Base-by-base conservation (phyloP, 1,140 invertebrate species). In the Ladona fulva region DNA sequence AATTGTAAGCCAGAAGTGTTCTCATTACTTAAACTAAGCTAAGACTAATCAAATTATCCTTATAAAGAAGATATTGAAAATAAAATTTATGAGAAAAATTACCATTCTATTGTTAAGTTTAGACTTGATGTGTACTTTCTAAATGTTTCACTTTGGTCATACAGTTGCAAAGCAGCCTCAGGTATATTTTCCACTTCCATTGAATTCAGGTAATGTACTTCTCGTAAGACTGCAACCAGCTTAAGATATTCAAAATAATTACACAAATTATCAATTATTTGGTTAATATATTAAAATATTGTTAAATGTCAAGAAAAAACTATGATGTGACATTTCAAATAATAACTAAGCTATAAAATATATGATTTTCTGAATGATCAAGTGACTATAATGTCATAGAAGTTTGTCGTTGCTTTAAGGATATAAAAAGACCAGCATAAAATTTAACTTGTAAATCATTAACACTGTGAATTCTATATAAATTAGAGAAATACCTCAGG, bases 201-300 rank as follows among this genome's bases (percentile, higher is more conserved):
- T 78, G 90, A 86, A 80, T 91, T 90, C 78, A 94, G 85, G 83
- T 94, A 93, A 83, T 91, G 91, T 0, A 94, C 92, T 86, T 95
- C 93, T 79, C 92, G 88, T 78, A 94, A 83, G 73, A 93, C 88
- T 14, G 91, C 90, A 78, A 89, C 85, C 16, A 92, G 82, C 86
- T 91, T 22, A 73, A 74, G 24, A 19, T 24, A 59, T n/a, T 6
- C 42, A 52, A 76, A 77, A 42, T 74, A 59, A 37, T 5, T 5
- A 37, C 3, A 37, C 1, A 37, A 37, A 37, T 8, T 5, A 37
- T 37, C 29, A 37, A 37, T 37, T n/a, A n/a, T n/a, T 37, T 37
- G 8, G 8, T 37, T 8, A 37, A 37, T 37, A n/a, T n/a, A n/a
- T n/a, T n/a, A n/a, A n/a, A n/a, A n/a, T n/a, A n/a, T n/a, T 37